Conservation (phyloP, 2,888 invertebrate species). For the Fragum whitleyi region DNA sequence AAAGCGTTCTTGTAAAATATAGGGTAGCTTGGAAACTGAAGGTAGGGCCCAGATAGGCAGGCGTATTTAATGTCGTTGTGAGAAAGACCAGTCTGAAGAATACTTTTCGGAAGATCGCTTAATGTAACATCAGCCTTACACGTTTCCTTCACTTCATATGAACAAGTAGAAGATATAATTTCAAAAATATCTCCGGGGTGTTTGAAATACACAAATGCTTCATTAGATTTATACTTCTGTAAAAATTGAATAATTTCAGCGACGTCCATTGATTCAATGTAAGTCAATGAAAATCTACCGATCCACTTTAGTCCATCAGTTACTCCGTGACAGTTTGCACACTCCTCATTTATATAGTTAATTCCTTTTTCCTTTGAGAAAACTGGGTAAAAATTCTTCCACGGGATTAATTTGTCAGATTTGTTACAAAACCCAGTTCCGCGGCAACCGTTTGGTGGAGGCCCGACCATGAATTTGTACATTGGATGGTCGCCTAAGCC, state of each 20-base stretch:
- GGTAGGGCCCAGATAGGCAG: neutral
- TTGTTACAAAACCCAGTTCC: neutral
- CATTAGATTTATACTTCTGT: neutral
- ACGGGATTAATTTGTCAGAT: neutral
- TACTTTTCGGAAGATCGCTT: neutral
- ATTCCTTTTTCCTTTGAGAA: neutral
- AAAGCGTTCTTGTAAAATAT: neutral
- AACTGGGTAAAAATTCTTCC: conserved; percentile 12
- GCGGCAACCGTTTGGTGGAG: neutral
- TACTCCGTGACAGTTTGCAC: conserved; percentile 14
- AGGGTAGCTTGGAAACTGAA: neutral
- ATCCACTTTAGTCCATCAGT: neutral
- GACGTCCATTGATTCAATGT: neutral
- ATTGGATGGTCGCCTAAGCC: neutral
- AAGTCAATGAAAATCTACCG: neutral
- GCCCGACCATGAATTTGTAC: conserved; percentile 7
- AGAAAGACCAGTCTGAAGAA: neutral
- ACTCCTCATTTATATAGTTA: conserved; percentile 8
- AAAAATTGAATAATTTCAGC: neutral
- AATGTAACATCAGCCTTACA: neutral
- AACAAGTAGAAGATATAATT: neutral
- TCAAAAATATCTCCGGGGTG: conserved; percentile 7
- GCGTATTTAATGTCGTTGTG: neutral
- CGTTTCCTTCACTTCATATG: neutral
- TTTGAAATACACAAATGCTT: neutral